Base-by-base conservation (phyloP, 2,113 vertebrate genomes). In the Xenotilapia leptura region DNA sequence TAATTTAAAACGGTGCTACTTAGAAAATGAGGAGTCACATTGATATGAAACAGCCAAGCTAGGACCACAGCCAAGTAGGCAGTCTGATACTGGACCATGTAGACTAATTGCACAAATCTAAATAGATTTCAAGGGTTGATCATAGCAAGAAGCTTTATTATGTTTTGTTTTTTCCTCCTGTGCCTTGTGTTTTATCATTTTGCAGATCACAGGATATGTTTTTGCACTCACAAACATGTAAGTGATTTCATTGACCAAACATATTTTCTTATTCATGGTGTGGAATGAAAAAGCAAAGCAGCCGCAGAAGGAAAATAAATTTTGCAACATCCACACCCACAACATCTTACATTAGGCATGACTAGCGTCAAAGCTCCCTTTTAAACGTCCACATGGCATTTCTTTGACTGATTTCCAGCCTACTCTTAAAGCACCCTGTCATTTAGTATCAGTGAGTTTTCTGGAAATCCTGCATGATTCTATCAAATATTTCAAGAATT, bases 251-350 rank as follows among this genome's bases (percentile, higher is more conserved):
- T 36, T 88, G 85, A 85, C 88, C 55, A 83, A 86, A 81, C 38
- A 28, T 51, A n/a, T 91, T 91, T 47, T 84, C 40, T 91, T 87
- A 89, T 92, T 90, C 36, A 86, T 93, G 51, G 6, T 84, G 82
- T 85, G 80, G 55, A 53, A 81, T 36, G 31, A n/a, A 86, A 89
- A 88, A 77, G 47, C 3, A 9, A 90, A 83, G 51, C 49, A 81
- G n/a, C 40, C 26, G 81, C 81, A 82, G 36, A 82, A 80, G 79
- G 47, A 75, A 80, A 86, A 93, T 93, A 23, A 4, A 92, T 93
- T 83, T 86, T 92, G 47, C 49, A 90, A 9, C 83, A 86, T 83
- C 77, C 51, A 81, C 77, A 49, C 80, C 54, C 73, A 53, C 73
- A 84, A 58, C 47, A 84, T 92, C 87, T 87, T 83, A 40, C 80